Percentiles rank a stretch among this genome's conserved stretches.
These are phyloP conservation scores for Lochmaea capreae DNA, from an alignment of 2,888 invertebrate genomes.

Conservation along the genomic window DNA sequence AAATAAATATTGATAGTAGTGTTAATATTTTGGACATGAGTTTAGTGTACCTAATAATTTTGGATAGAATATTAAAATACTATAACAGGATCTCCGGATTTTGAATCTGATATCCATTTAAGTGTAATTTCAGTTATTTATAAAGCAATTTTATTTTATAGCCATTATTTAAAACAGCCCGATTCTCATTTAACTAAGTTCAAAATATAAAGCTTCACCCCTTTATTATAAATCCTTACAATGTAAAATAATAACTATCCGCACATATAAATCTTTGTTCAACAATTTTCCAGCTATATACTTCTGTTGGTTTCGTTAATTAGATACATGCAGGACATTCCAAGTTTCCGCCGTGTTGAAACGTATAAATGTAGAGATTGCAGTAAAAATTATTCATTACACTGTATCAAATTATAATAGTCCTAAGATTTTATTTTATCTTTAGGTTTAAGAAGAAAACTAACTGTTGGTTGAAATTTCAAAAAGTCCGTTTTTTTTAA, in stretches of 20 bases:
- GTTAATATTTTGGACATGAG: too few relatives aligned
- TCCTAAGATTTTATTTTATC: background rate
- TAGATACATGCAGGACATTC: constrained; percentile 11
- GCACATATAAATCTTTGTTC: constrained; percentile 11
- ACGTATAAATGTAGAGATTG: constrained; percentile 2
- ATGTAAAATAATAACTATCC: constrained; percentile 16
- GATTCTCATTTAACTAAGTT: background rate
- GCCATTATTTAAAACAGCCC: too few relatives aligned
- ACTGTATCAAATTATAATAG: background rate
- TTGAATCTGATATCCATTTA: too few relatives aligned
- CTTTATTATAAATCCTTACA: constrained; percentile 8
- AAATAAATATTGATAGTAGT: too few relatives aligned
- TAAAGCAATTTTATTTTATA: too few relatives aligned
- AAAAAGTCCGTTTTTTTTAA: too few relatives aligned
- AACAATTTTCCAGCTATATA: constrained; percentile 9
- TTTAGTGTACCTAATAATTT: too few relatives aligned
- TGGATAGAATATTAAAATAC: too few relatives aligned
- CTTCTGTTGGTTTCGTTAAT: constrained; percentile 7
- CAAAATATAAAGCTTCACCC: background rate
- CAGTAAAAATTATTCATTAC: background rate
- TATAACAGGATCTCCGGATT: too few relatives aligned
- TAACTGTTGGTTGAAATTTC: too few relatives aligned
- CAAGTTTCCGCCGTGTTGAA: constrained; percentile 8
- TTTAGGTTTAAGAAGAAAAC: too few relatives aligned
- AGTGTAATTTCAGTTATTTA: too few relatives aligned